Evolutionary conservation across 2,113 vertebrate genomes (phyloP).

Genomic region (Callionymus lyra): DNA sequence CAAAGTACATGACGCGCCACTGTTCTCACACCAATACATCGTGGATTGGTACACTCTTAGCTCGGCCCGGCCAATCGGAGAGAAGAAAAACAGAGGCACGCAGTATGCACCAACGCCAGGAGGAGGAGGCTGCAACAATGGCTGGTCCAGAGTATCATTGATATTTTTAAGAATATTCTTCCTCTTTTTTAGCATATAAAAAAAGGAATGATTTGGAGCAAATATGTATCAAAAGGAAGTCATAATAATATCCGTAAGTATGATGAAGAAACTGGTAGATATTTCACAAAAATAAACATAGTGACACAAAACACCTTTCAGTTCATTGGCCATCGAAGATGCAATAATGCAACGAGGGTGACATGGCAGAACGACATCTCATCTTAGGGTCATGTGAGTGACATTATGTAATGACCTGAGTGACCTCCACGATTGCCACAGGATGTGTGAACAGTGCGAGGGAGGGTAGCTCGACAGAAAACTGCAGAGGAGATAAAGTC

Average conservation of each 20-base stretch:
- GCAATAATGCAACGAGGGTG: too few species aligned
- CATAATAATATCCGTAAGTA: too few species aligned
- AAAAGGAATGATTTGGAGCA: too few species aligned
- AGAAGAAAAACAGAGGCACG: constrained; percentile 11
- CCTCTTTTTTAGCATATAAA: too few species aligned
- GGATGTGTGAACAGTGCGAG: constrained; percentile 13
- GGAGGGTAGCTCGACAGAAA: constrained; percentile 2
- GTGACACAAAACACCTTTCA: too few species aligned
- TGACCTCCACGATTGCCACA: constrained; percentile 26
- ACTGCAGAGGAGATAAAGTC: background rate
- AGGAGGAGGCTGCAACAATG: constrained; percentile 18
- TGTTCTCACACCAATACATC: constrained; percentile 5
- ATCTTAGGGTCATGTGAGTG: constrained; percentile 34
- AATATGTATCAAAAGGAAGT: too few species aligned
- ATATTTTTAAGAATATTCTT: too few species aligned
- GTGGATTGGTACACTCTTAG: constrained; percentile 18
- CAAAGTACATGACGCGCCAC: background rate
- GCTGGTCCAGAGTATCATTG: constrained; percentile 10
- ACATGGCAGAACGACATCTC: too few species aligned
- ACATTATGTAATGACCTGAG: constrained; percentile 31
- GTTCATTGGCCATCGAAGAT: too few species aligned
- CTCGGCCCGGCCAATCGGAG: constrained; percentile 16
- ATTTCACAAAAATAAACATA: too few species aligned
- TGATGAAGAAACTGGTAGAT: too few species aligned
- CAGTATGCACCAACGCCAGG: constrained; percentile 9